These are phyloP conservation scores for Ectemnius continuus DNA, from an alignment of 2,888 invertebrate genomes.

Conservation along the genomic window DNA sequence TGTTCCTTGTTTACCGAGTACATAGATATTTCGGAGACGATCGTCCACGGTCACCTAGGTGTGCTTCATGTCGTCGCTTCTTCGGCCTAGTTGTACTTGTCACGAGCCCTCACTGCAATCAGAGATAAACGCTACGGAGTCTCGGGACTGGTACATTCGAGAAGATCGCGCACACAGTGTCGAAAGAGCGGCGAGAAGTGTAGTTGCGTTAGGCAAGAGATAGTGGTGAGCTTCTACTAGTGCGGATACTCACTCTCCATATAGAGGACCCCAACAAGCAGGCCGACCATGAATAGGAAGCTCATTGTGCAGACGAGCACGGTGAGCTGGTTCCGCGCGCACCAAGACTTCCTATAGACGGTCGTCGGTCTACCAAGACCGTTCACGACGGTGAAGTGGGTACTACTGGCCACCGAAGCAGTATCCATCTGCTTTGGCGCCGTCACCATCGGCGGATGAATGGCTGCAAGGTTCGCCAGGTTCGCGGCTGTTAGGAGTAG, in stretches of 20 bases:
- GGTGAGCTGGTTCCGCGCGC: conserved; percentile 89
- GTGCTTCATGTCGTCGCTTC: conserved; percentile 25
- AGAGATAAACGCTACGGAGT: conserved; percentile 50
- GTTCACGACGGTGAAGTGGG: conserved; percentile 92
- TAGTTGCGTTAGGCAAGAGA: conserved; percentile 5
- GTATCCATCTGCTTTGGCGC: conserved; percentile 82
- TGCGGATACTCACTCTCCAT: conserved; percentile 87
- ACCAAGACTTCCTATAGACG: conserved; percentile 82
- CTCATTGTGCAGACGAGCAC: conserved; percentile 91
- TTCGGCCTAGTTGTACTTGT: conserved; percentile 70
- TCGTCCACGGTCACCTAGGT: conserved; percentile 32
- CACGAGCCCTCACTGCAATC: conserved; percentile 80
- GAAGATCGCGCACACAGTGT: conserved; percentile 21
- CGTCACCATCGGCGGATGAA: conserved; percentile 77
- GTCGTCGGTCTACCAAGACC: conserved; percentile 84
- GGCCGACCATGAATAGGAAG: conserved; percentile 88
- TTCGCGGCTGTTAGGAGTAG: conserved; percentile 89
- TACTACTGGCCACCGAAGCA: conserved; percentile 89
- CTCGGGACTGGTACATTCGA: conserved; percentile 16
- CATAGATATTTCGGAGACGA: conserved; percentile 1
- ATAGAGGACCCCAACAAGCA: conserved; percentile 88
- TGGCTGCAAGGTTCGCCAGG: conserved; percentile 78
- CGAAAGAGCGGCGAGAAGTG: conserved; percentile 3
- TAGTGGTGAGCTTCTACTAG: not conserved
- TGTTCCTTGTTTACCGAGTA: not conserved